Conservation (phyloP, 1,140 invertebrate genomes). For the Diploscapter pachys region DNA sequence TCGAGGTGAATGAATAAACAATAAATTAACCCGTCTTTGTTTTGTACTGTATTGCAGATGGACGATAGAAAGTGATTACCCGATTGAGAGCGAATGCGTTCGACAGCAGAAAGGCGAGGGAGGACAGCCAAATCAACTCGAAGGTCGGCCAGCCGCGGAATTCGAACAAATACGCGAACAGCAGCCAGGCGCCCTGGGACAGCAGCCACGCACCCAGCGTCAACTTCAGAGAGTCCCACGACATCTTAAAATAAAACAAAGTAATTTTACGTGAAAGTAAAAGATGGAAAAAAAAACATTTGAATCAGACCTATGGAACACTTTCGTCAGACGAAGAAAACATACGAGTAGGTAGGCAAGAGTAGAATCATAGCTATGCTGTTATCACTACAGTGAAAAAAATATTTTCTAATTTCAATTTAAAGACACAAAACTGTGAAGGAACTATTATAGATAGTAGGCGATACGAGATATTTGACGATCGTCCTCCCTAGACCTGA, state of each 20-base stretch:
- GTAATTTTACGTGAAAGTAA: constrained; percentile 32
- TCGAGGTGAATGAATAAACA: background rate
- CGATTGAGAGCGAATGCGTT: constrained; percentile 57
- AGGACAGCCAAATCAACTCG: constrained; percentile 64
- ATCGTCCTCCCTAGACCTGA: too few relatives aligned
- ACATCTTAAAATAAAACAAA: constrained; percentile 38
- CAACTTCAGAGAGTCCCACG: background rate
- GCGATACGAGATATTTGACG: too few relatives aligned
- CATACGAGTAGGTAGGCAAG: too few relatives aligned
- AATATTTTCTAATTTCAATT: too few relatives aligned
- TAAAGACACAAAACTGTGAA: too few relatives aligned
- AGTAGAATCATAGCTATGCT: too few relatives aligned
- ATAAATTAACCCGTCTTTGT: constrained; percentile 11
- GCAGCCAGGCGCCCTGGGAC: constrained; percentile 80
- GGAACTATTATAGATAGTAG: too few relatives aligned
- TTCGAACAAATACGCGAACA: constrained; percentile 83
- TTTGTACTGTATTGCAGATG: constrained; percentile 2
- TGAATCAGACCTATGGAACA: constrained; percentile 29
- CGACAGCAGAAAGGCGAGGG: constrained; percentile 62
- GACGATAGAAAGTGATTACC: constrained; percentile 12
- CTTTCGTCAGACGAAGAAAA: too few relatives aligned
- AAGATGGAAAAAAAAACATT: constrained; percentile 28
- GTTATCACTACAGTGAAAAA: too few relatives aligned
- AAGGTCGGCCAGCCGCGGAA: constrained; percentile 79
- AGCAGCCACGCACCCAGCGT: constrained; percentile 69